Percentiles rank a stretch among this genome's conserved stretches.
Evolutionary conservation across 2,113 vertebrate species (phyloP).

Genomic region (Sinocyclocheilus grahami): DNA sequence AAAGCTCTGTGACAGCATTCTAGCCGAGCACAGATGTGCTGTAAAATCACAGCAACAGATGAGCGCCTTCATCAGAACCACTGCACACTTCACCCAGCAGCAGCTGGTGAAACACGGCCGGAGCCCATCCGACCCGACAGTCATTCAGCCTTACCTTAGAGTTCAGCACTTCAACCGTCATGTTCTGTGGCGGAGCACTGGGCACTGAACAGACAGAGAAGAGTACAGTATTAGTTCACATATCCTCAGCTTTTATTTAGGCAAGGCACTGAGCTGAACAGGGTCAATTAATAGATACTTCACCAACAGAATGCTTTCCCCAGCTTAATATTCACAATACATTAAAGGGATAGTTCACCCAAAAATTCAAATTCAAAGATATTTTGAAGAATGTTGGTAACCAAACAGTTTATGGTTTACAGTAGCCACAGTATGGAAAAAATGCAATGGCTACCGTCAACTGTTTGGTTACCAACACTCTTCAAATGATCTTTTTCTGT

Average conservation of each 20-base stretch:
- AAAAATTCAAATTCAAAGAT: too few species aligned
- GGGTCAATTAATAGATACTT: too few species aligned
- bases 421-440: neutral
- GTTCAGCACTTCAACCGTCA: slow-evolving; percentile 93
- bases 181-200: slow-evolving; percentile 90
- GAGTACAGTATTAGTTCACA: neutral
- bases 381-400: too few species aligned
- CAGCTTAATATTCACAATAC: too few species aligned
- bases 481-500: neutral
- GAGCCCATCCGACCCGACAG: neutral
- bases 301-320: too few species aligned
- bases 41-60: slow-evolving; percentile 60
- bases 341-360: too few species aligned
- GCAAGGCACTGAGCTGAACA: too few species aligned
- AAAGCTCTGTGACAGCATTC: slow-evolving; percentile 68
- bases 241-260: too few species aligned
- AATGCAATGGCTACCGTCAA: too few species aligned
- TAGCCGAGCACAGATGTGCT: slow-evolving; percentile 50
- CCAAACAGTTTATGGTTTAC: neutral
- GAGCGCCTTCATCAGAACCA: neutral
- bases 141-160: slow-evolving; percentile 85
- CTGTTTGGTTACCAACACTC: neutral
- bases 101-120: neutral
- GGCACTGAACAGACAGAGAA: slow-evolving; percentile 79
- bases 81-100: neutral